phyloP scores from a whole-genome alignment of 2,797 vertebrate genomes.

The Hypotaenidia okinawae region DNA sequence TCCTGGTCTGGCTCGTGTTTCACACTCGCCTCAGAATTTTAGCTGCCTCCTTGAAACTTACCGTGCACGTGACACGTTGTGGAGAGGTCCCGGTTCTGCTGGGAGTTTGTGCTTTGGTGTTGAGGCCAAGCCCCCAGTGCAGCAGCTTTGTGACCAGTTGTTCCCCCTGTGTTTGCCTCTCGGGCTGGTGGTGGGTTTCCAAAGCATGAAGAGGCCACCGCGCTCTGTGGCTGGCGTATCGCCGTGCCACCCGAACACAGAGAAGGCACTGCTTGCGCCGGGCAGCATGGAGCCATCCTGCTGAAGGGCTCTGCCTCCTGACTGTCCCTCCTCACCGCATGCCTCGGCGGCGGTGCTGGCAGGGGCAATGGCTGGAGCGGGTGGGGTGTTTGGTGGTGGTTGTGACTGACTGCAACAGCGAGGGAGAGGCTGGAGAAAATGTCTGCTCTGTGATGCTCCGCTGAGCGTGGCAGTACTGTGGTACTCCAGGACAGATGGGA shows the following conservation, averaged over 20 bases:
- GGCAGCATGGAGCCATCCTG: accelerated
- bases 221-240: neutral
- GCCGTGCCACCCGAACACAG: accelerated
- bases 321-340: neutral
- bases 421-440: neutral
- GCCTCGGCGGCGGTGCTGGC: neutral
- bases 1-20: accelerated
- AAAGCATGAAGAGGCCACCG: neutral
- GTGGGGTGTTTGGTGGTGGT: accelerated
- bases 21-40: accelerated
- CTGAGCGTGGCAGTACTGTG: neutral
- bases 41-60: neutral
- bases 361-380: accelerated
- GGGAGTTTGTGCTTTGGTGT: neutral
- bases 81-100: neutral
- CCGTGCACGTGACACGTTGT: accelerated
- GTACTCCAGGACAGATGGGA: accelerated
- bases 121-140: neutral
- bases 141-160: neutral
- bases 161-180: neutral
- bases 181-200: neutral
- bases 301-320: neutral
- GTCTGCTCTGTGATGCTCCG: neutral
- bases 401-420: neutral
- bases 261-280: accelerated